These are phyloP conservation scores for Pelmatolapia mariae DNA, from an alignment of 2,113 vertebrate species.

Conservation along the genomic window DNA sequence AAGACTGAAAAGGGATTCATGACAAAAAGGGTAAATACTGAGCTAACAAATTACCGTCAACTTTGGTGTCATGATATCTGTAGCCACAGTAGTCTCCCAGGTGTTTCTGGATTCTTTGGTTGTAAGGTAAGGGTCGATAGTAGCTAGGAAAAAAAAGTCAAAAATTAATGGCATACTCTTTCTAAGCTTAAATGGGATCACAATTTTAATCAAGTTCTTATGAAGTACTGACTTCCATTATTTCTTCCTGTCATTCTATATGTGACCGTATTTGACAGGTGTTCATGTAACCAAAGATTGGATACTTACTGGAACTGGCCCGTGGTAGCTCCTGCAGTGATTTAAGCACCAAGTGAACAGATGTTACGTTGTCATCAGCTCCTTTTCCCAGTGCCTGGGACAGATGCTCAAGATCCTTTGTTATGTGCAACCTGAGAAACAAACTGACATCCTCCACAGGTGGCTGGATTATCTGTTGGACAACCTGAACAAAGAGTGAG, in stretches of 20 bases:
- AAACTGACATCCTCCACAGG: background rate
- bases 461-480: slow-evolving; percentile 71
- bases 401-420: slow-evolving; percentile 75
- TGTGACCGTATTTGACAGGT: background rate
- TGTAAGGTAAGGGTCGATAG: slow-evolving; percentile 52
- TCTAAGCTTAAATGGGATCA: background rate
- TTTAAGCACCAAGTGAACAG: slow-evolving; percentile 68
- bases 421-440: slow-evolving; percentile 75
- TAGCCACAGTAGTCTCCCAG: slow-evolving; percentile 75
- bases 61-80: slow-evolving; percentile 60
- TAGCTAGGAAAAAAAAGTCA: slow-evolving; percentile 45
- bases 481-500: background rate
- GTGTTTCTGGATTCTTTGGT: slow-evolving; percentile 72
- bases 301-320: slow-evolving; percentile 16
- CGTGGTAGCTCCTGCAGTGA: slow-evolving; percentile 47
- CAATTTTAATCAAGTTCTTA: background rate
- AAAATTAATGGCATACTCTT: background rate
- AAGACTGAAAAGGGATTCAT: background rate
- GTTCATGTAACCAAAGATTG: background rate
- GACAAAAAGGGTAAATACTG: background rate
- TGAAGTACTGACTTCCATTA: background rate
- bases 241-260: background rate
- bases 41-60: slow-evolving; percentile 61
- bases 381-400: slow-evolving; percentile 72
- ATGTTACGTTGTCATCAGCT: slow-evolving; percentile 65